Evolutionary conservation across 2,797 vertebrate species (phyloP).

Genomic region (Argya squamiceps): DNA sequence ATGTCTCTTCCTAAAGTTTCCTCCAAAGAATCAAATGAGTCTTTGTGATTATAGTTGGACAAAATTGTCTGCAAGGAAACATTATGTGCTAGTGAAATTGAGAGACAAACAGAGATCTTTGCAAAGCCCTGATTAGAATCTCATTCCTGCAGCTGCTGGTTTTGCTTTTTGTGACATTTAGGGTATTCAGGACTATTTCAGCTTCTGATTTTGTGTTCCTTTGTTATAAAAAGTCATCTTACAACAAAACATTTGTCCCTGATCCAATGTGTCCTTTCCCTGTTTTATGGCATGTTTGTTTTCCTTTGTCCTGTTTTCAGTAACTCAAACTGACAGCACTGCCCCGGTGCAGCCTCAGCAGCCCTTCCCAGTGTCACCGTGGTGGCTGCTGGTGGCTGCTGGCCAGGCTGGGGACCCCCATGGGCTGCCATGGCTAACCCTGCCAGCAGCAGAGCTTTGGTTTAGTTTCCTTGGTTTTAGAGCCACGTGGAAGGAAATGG

Average conservation of each 20-base stretch:
- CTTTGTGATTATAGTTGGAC: neutral
- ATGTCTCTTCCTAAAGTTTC: neutral
- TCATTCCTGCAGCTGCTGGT: neutral
- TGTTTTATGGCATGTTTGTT: neutral
- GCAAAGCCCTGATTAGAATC: neutral
- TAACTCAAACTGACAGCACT: conserved; percentile 11
- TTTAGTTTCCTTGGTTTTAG: neutral
- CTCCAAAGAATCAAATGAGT: neutral
- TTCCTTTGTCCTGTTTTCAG: neutral
- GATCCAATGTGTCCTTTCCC: neutral
- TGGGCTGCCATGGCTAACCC: fast-evolving
- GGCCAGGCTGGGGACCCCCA: neutral
- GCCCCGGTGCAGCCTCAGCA: neutral
- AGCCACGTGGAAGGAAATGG: neutral
- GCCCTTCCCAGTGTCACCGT: neutral
- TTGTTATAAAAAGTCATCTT: neutral
- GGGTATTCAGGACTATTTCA: neutral
- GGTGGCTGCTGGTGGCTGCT: neutral
- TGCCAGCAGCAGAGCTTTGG: neutral
- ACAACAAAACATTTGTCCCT: neutral
- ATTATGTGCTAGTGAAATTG: neutral
- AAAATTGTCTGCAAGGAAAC: neutral
- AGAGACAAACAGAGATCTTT: neutral
- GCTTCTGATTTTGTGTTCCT: conserved; percentile 7
- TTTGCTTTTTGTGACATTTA: neutral